Evolutionary conservation across 2,888 invertebrate species (phyloP).

Genomic region (Leucophenga maculata): DNA sequence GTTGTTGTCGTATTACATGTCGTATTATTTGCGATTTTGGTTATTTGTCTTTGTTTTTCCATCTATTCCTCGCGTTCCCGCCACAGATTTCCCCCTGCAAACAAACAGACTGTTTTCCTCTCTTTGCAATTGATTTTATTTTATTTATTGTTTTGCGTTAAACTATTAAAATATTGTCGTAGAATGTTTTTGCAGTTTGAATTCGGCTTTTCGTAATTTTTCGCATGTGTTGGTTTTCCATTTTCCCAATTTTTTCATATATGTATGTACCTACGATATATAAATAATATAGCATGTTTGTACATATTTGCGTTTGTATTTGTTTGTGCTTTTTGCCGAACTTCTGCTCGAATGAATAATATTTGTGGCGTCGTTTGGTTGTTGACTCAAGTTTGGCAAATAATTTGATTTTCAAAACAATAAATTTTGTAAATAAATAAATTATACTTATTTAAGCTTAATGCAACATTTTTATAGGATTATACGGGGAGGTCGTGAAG

Average conservation of each 20-base stretch:
- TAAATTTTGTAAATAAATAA: slow-evolving; percentile 58
- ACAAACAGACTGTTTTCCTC: slow-evolving; percentile 33
- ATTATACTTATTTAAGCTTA: slow-evolving; percentile 56
- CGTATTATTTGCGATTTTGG: slow-evolving; percentile 62
- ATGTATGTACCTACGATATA: too few species aligned
- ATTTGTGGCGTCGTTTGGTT: slow-evolving; percentile 61
- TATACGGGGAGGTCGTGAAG: slow-evolving; percentile 30
- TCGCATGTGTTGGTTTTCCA: slow-evolving; percentile 5
- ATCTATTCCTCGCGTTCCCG: not conserved
- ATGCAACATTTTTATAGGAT: slow-evolving; percentile 49
- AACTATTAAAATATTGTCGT: slow-evolving; percentile 66
- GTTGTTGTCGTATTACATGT: slow-evolving; percentile 56
- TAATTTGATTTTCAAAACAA: slow-evolving; percentile 60
- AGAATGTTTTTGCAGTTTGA: slow-evolving; percentile 43
- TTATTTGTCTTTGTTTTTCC: slow-evolving; percentile 60
- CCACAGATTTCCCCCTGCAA: slow-evolving; percentile 4
- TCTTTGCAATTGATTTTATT: slow-evolving; percentile 60
- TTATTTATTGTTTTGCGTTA: slow-evolving; percentile 67
- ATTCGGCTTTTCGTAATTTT: slow-evolving; percentile 23
- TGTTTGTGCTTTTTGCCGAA: slow-evolving; percentile 28
- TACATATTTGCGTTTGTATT: not conserved
- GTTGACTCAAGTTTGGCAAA: slow-evolving; percentile 65
- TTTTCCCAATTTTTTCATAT: slow-evolving; percentile 18
- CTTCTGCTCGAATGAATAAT: slow-evolving; percentile 46
- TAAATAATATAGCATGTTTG: slow-evolving; percentile 24